These are phyloP conservation scores for Pygoscelis adeliae DNA, from an alignment of 2,113 vertebrate species.

Conservation along the genomic window DNA sequence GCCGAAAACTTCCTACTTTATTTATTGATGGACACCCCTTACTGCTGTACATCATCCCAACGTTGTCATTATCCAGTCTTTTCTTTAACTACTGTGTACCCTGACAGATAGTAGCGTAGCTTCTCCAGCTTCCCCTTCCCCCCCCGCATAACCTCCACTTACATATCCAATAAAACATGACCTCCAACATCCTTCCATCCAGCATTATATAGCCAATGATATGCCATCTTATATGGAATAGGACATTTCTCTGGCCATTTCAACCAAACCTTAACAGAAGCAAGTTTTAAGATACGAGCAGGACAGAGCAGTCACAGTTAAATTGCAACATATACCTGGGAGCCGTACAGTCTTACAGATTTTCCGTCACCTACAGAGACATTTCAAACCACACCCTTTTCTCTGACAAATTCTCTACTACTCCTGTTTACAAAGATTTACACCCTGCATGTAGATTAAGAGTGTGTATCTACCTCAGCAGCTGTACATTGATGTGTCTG, in stretches of 20 bases:
- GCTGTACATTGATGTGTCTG: not conserved
- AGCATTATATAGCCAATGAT: not conserved
- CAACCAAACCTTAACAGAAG: not conserved
- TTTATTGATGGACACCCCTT: not conserved
- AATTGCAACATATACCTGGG: not conserved
- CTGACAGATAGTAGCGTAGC: not conserved
- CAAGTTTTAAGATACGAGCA: not conserved
- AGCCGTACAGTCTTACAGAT: fast-evolving
- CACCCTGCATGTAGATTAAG: not conserved
- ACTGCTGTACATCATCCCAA: not conserved
- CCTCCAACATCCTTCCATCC: not conserved
- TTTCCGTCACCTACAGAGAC: not conserved
- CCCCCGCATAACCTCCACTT: not conserved
- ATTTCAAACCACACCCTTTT: not conserved
- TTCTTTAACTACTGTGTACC: not conserved
- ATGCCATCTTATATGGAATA: not conserved
- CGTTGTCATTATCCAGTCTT: not conserved
- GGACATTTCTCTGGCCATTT: not conserved
- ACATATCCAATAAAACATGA: not conserved
- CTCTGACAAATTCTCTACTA: not conserved
- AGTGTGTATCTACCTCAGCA: not conserved
- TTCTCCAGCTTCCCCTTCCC: not conserved
- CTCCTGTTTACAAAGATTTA: not conserved
- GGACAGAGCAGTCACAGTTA: not conserved
- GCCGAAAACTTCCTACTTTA: constrained; percentile 31